phyloP scores from a whole-genome alignment of 2,113 vertebrate genomes.

The Albula goreensis region DNA sequence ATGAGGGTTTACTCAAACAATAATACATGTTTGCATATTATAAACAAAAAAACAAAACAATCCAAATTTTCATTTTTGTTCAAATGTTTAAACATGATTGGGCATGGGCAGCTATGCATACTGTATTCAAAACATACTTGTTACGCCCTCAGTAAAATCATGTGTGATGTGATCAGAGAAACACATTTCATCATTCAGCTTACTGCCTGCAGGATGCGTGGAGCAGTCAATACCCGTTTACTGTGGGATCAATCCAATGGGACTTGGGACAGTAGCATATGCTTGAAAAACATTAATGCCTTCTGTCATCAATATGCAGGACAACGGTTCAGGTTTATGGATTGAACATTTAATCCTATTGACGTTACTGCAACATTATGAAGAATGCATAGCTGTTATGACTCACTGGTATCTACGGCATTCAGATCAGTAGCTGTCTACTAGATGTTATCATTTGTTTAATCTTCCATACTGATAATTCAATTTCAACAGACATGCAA shows the following conservation, averaged over 20 bases:
- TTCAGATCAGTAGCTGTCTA: not conserved
- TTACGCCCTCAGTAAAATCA: conserved; percentile 1
- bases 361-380: not conserved
- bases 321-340: not conserved
- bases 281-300: not conserved
- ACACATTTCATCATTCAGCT: conserved; percentile 6
- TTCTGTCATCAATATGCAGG: not conserved
- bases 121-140: not conserved
- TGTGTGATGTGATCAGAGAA: not conserved
- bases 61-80: not conserved
- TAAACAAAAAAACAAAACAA: not conserved
- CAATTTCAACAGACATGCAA: not conserved
- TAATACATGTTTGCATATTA: not conserved
- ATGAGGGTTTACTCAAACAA: not conserved
- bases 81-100: not conserved
- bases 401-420: not conserved
- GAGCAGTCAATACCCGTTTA: conserved; percentile 2
- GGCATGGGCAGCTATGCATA: not conserved
- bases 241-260: not conserved
- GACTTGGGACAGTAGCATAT: not conserved
- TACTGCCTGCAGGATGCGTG: not conserved
- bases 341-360: not conserved
- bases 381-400: not conserved
- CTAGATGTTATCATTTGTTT: not conserved
- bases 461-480: not conserved